phyloP scores from a whole-genome alignment of 2,113 vertebrate species.

The Hemichromis elongatus region DNA sequence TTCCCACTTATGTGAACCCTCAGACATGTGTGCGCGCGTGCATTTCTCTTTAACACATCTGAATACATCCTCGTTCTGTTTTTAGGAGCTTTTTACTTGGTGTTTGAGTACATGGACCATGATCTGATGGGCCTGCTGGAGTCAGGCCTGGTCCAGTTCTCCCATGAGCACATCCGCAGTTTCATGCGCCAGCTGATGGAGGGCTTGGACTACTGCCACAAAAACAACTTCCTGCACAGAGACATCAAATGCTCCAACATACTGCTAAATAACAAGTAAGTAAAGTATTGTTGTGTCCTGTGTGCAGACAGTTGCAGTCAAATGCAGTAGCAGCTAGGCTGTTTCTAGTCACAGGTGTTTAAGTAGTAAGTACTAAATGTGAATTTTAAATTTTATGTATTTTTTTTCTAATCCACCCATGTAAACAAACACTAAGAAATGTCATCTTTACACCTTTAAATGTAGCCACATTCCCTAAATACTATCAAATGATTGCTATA shows the following conservation, averaged over 20 bases:
- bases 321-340: background rate
- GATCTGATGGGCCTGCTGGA: conserved; percentile 98
- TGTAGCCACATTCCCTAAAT: background rate
- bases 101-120: conserved; percentile 99
- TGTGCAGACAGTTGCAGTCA: background rate
- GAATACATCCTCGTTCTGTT: background rate
- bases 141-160: conserved; percentile 96
- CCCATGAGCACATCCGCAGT: conserved; percentile 94
- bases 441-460: background rate
- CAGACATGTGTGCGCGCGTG: background rate
- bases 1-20: background rate
- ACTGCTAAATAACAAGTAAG: conserved; percentile 92
- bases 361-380: background rate
- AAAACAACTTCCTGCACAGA: conserved; percentile 97
- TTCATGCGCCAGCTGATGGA: conserved; percentile 99
- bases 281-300: background rate
- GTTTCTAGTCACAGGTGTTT: background rate
- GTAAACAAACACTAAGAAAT: background rate
- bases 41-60: background rate
- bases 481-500: background rate
- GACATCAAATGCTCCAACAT: conserved; percentile 99
- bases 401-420: background rate
- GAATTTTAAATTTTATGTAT: background rate
- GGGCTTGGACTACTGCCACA: conserved; percentile 97
- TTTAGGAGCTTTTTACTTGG: conserved; percentile 93